phyloP scores from a whole-genome alignment of 2,797 vertebrate genomes.

The Hypotaenidia philippensis region DNA sequence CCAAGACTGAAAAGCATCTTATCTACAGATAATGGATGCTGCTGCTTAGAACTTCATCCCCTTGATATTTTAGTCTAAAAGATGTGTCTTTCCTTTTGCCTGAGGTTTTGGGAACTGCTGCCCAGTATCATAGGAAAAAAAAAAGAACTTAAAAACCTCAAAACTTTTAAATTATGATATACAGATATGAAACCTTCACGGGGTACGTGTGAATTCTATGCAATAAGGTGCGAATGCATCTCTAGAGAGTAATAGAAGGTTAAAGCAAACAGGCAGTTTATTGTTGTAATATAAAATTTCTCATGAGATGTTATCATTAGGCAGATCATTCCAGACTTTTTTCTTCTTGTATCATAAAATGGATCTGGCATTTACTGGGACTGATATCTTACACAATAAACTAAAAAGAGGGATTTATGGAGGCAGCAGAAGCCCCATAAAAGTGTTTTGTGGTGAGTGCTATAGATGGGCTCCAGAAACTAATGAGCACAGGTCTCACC shows the following conservation, averaged over 20 bases:
- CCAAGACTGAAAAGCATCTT: constrained; percentile 37
- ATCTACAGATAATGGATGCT: background rate
- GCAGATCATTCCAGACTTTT: constrained; percentile 30
- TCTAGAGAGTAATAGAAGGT: background rate
- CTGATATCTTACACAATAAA: constrained; percentile 14
- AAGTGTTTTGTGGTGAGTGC: background rate
- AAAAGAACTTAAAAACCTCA: background rate
- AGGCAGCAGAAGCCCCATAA: background rate
- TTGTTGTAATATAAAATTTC: constrained; percentile 10
- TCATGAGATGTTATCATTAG: constrained; percentile 55
- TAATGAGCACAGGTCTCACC: background rate
- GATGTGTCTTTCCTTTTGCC: background rate
- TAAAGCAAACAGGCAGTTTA: constrained; percentile 52
- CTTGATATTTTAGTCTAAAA: background rate
- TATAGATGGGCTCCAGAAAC: background rate
- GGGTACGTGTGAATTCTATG: background rate
- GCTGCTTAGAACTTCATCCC: background rate
- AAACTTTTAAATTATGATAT: background rate
- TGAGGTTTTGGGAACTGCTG: background rate
- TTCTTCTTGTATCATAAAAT: background rate
- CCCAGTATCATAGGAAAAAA: background rate
- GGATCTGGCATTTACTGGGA: background rate
- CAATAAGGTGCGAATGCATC: background rate
- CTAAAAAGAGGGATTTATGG: constrained; percentile 6
- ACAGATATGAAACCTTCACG: background rate